Evolutionary conservation across 2,797 vertebrate species (phyloP).

Genomic region (Aeoliscus strigatus): DNA sequence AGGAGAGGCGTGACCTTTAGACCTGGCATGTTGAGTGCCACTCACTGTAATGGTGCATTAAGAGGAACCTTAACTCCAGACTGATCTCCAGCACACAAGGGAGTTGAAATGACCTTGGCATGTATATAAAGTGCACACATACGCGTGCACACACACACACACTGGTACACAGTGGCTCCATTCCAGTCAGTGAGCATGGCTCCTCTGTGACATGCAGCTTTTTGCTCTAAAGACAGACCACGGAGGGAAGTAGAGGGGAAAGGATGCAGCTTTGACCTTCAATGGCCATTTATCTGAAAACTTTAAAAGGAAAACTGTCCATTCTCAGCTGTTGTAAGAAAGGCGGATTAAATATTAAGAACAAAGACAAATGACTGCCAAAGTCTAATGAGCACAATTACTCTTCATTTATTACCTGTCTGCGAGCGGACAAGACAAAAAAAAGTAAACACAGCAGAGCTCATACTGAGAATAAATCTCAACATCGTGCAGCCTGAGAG

Average conservation of each 20-base stretch:
- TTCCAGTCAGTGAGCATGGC: conserved; percentile 27
- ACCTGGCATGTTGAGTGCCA: conserved; percentile 7
- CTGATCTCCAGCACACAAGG: conserved; percentile 5
- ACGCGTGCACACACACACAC: conserved; percentile 5
- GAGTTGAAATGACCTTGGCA: conserved; percentile 27
- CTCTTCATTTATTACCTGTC: conserved; percentile 1
- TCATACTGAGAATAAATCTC: too few species aligned
- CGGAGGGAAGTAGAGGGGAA: conserved; percentile 3
- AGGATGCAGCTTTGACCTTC: conserved; percentile 24
- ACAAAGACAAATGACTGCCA: conserved; percentile 3
- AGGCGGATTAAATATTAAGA: background rate
- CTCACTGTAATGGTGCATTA: conserved; percentile 7
- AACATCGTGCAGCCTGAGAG: too few species aligned
- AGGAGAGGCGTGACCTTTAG: conserved; percentile 11
- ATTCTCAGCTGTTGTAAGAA: background rate
- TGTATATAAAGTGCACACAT: conserved; percentile 7
- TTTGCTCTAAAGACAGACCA: conserved; percentile 3
- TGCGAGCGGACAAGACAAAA: background rate
- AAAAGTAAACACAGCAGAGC: background rate
- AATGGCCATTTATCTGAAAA: background rate
- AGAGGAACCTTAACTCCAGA: conserved; percentile 4
- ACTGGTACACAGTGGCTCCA: conserved; percentile 5
- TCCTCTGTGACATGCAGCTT: conserved; percentile 12
- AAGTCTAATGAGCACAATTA: conserved; percentile 1
- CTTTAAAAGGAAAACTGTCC: conserved; percentile 1